Percentiles rank a stretch among this genome's conserved stretches.
Conservation (phyloP, 2,797 vertebrate species). For the Sylvia borin region DNA sequence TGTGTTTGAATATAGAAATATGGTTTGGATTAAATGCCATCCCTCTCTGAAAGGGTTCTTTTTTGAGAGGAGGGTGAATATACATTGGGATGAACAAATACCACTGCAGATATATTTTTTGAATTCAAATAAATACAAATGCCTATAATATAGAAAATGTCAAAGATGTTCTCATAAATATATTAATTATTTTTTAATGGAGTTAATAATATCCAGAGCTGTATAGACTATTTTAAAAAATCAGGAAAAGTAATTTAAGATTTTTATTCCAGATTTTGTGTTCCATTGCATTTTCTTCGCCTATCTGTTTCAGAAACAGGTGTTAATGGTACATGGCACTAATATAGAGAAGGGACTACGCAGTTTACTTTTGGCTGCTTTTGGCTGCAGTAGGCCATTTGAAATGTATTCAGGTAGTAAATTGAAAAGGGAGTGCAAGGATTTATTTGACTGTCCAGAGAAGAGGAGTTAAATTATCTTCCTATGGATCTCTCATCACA, state of each 20-base stretch:
- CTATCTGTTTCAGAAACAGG: conserved; percentile 17
- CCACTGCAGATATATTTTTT: not conserved
- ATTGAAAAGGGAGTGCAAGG: conserved; percentile 7
- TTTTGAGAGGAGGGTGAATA: not conserved
- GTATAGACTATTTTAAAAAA: not conserved
- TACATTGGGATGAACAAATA: not conserved
- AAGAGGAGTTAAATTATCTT: not conserved
- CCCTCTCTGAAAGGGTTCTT: not conserved
- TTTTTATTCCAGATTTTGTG: not conserved
- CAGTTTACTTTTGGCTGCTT: conserved; percentile 43
- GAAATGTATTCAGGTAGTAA: conserved; percentile 51
- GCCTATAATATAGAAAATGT: not conserved
- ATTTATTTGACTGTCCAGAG: conserved; percentile 4
- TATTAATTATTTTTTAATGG: not conserved
- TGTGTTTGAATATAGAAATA: not conserved
- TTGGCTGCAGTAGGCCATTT: conserved; percentile 23
- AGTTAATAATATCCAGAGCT: not conserved
- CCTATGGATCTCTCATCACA: not conserved
- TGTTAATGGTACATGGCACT: not conserved
- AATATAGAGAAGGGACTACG: conserved; percentile 24
- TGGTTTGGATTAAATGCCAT: not conserved
- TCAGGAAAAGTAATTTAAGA: not conserved
- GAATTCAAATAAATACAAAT: not conserved
- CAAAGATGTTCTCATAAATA: not conserved
- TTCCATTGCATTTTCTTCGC: not conserved